Evolutionary conservation across 2,797 vertebrate species (phyloP), one percentile per base, ranked within the genome.

Genomic region (Synaphobranchus kaupii): DNA sequence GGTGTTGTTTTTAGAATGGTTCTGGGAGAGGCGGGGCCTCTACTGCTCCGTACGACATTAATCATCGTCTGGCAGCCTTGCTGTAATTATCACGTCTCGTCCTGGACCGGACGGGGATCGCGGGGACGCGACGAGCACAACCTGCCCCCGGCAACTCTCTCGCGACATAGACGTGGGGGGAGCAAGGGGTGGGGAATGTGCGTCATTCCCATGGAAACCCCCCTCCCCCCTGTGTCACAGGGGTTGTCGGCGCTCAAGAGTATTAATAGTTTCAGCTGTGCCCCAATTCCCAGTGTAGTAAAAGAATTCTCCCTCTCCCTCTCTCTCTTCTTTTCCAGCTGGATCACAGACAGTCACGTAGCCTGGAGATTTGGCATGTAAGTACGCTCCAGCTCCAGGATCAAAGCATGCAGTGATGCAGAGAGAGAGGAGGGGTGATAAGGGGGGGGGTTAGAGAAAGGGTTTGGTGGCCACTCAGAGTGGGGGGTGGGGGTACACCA

Each of bases 361-460:
- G 96, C 95, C 94, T 96, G 96, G 96, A 96, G 96, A 97, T 97
- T 96, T 97, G 96, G 96, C 95, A 96, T 96, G 95, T 96, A 96
- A 97, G 96, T 97, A 96, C 94, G 94, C 95, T 95, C 95, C 94
- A 95, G 94, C 93, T 90, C 93, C 89, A 87, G 93, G 94, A 95
- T 95, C 94, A 95, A 96, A 96, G 95, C 94, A 85, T 89, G 66
- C 87, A 85, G 71, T 84, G 84, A 66, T 92, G 91, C n/a, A 76
- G 93, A 93, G 93, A 92, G 93, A 93, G 93, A 94, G 92, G 94
- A 94, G 92, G 91, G 92, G 94, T 93, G 60, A 22, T 66, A 22
- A n/a, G 60, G 12, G 54, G 54, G 10, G 50, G 60, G 20, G 58
- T 22, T 60, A 17, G 20, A 60, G 60, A 63, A 10, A 63, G 60